Evolutionary conservation across 2,797 vertebrate species (phyloP).

Genomic region (Cuculus canorus): DNA sequence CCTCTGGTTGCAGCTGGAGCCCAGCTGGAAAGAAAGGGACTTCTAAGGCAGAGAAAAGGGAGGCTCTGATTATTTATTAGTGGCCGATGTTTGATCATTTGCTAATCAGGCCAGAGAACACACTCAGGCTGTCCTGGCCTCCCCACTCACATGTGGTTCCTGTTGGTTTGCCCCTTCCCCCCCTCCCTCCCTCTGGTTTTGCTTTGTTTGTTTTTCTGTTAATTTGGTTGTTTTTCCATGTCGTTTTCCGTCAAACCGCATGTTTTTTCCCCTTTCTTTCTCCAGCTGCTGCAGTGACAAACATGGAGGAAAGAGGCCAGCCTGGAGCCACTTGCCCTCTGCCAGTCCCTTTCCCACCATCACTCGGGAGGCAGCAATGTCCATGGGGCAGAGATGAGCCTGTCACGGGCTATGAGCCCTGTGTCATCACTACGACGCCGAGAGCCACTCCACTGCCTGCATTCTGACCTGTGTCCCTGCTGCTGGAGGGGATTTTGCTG

Average conservation of each 20-base stretch:
- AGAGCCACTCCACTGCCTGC: neutral
- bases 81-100: constrained; percentile 50
- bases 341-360: neutral
- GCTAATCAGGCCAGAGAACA: constrained; percentile 57
- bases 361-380: neutral
- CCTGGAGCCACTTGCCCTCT: constrained; percentile 26
- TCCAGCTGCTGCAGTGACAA: constrained; percentile 68
- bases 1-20: constrained; percentile 71
- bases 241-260: constrained; percentile 79
- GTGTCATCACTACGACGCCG: rapidly evolving
- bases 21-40: constrained; percentile 73
- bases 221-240: constrained; percentile 82
- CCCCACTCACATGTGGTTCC: constrained; percentile 56
- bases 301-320: constrained; percentile 40
- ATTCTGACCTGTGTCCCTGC: neutral
- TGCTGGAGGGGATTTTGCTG: neutral
- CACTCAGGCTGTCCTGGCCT: constrained; percentile 15
- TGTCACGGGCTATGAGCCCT: rapidly evolving
- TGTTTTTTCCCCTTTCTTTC: constrained; percentile 77
- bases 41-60: constrained; percentile 57
- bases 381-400: neutral
- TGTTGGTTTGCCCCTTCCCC: constrained; percentile 37
- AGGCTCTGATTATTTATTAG: constrained; percentile 68
- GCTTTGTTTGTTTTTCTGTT: constrained; percentile 80
- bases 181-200: constrained; percentile 25